These are phyloP conservation scores for Ptychadena robeensis DNA, from an alignment of 2,797 vertebrate species.

Conservation along the genomic window DNA sequence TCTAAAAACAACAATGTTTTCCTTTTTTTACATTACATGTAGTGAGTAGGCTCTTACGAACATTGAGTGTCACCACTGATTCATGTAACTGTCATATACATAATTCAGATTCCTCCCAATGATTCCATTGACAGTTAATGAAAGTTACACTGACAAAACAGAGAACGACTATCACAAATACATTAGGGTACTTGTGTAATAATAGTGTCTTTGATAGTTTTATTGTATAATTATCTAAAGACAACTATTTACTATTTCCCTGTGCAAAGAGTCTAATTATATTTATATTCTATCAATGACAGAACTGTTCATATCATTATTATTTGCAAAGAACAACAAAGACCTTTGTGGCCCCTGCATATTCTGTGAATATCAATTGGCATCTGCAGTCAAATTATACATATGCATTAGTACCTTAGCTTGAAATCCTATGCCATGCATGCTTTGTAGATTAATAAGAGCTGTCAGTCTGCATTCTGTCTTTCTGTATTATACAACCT, in stretches of 20 bases:
- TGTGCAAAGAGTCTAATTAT: conserved; percentile 13
- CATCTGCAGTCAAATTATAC: conserved; percentile 37
- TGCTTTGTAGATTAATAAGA: conserved; percentile 38
- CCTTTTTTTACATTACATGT: too few relatives aligned
- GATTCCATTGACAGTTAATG: too few relatives aligned
- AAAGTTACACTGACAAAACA: background rate
- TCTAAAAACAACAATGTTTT: too few relatives aligned
- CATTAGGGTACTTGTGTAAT: background rate
- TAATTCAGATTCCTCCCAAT: background rate
- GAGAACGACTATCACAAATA: background rate
- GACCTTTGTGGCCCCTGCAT: conserved; percentile 38
- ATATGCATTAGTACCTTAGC: conserved; percentile 35
- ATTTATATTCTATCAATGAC: conserved; percentile 35
- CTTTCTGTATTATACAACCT: conserved; percentile 7
- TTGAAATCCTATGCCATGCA: conserved; percentile 28
- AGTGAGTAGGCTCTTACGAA: too few relatives aligned
- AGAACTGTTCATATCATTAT: conserved; percentile 30
- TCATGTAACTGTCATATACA: background rate
- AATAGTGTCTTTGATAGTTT: background rate
- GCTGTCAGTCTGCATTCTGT: background rate
- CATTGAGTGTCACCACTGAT: too few relatives aligned
- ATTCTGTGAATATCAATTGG: conserved; percentile 41
- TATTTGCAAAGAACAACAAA: conserved; percentile 42
- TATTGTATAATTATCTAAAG: conserved; percentile 18
- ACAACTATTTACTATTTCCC: conserved; percentile 1